Percentiles rank a stretch among this genome's conserved stretches.
Conservation (phyloP, 2,797 vertebrate genomes). For the Rhodeus uyekii region DNA sequence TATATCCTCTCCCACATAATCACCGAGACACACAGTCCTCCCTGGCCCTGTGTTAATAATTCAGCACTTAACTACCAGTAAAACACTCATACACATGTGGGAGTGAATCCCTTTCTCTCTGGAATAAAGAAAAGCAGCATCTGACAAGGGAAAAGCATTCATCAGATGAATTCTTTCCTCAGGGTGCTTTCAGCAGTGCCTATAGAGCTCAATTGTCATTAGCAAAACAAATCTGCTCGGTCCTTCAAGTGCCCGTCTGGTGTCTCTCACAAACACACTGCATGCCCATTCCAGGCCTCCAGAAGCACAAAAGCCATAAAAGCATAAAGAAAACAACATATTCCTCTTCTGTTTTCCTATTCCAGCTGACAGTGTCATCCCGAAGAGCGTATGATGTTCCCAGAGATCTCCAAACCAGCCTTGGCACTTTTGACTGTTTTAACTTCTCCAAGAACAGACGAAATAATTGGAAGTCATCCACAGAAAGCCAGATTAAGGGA, state of each 20-base stretch:
- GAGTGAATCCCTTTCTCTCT: conserved; percentile 31
- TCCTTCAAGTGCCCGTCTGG: conserved; percentile 1
- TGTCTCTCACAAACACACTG: not conserved
- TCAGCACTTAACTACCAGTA: conserved; percentile 57
- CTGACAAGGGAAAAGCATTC: conserved; percentile 8
- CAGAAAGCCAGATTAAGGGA: conserved; percentile 32
- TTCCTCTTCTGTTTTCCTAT: not conserved
- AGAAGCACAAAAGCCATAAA: not conserved
- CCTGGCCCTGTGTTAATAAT: conserved; percentile 57
- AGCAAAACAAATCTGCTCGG: conserved; percentile 24
- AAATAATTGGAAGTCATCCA: not conserved
- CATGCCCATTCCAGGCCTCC: conserved; percentile 4
- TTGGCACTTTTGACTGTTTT: not conserved
- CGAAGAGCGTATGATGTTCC: not conserved
- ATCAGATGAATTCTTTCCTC: conserved; percentile 22
- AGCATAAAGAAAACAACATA: not conserved
- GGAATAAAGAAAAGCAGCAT: conserved; percentile 17
- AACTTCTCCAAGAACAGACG: conserved; percentile 13
- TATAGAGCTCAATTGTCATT: conserved; percentile 16
- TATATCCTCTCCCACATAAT: conserved; percentile 50
- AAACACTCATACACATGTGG: conserved; percentile 37
- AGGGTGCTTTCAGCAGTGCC: conserved; percentile 10
- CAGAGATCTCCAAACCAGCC: conserved; percentile 18
- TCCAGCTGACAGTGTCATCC: not conserved
- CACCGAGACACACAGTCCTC: conserved; percentile 50